Percentiles rank a stretch among this genome's conserved stretches.
phyloP scores from a whole-genome alignment of 2,888 invertebrate genomes.

The Lasioglossum zephyrum region DNA sequence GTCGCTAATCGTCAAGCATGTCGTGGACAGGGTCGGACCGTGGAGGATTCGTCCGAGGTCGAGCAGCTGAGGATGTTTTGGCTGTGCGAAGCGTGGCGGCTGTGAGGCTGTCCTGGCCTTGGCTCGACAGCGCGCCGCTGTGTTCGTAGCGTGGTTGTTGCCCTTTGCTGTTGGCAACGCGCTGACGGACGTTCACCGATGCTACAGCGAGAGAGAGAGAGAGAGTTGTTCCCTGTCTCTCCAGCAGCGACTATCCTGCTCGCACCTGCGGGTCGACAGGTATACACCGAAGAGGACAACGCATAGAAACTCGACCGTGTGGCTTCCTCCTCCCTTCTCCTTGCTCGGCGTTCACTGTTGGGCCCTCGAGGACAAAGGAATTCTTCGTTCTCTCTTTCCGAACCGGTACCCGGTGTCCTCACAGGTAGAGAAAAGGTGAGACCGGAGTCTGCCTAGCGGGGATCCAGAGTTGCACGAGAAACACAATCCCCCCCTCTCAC shows the following conservation, averaged over 20 bases:
- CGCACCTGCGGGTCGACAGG: constrained; percentile 45
- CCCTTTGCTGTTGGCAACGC: constrained; percentile 70
- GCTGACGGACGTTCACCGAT: constrained; percentile 76
- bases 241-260: constrained; percentile 8
- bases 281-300: constrained; percentile 51
- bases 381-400: constrained; percentile 71
- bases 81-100: constrained; percentile 37
- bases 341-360: constrained; percentile 30
- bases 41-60: neutral
- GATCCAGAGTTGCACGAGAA: constrained; percentile 16
- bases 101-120: constrained; percentile 65
- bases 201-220: constrained; percentile 20
- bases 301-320: constrained; percentile 69
- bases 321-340: constrained; percentile 46
- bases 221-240: constrained; percentile 26
- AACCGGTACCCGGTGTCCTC: constrained; percentile 45
- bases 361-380: constrained; percentile 80
- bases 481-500: neutral
- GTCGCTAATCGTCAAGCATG: constrained; percentile 34
- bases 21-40: neutral
- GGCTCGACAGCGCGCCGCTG: constrained; percentile 46
- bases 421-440: constrained; percentile 40
- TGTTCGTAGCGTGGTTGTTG: constrained; percentile 68
- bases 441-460: neutral
- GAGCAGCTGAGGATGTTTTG: constrained; percentile 15